Conservation (phyloP, 2,888 invertebrate species). For the Brenthis hecate region DNA sequence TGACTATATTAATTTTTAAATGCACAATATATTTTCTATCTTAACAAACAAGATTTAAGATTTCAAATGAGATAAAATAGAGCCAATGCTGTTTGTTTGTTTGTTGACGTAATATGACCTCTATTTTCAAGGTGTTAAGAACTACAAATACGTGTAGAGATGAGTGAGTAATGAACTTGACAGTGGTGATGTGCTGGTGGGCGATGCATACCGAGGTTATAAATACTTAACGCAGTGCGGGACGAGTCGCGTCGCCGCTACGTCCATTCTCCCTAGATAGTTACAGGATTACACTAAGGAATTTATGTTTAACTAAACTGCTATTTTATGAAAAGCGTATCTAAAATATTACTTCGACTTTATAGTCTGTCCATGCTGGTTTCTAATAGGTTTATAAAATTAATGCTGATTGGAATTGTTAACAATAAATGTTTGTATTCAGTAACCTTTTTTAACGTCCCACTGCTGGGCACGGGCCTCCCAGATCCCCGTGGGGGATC, state of each 20-base stretch:
- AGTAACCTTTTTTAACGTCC: no score
- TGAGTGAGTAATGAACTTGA: constrained; percentile 76
- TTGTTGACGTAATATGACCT: constrained; percentile 4
- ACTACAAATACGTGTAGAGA: constrained; percentile 22
- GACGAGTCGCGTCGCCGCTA: constrained; percentile 30
- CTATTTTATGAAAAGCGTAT: no score
- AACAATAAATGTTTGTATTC: no score
- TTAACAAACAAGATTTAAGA: background rate
- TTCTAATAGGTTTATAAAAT: no score
- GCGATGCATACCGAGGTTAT: constrained; percentile 63
- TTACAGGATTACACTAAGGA: constrained; percentile 14
- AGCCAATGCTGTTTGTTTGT: background rate
- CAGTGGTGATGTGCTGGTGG: constrained; percentile 70
- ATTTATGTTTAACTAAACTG: constrained; percentile 1
- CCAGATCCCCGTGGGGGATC: no score
- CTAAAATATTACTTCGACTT: no score
- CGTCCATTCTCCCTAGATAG: constrained; percentile 24
- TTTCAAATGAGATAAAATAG: background rate
- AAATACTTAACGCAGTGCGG: constrained; percentile 48
- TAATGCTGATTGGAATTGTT: no score
- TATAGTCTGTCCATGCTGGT: no score
- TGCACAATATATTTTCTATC: background rate
- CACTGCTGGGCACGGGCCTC: no score
- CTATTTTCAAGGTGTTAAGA: constrained; percentile 17
- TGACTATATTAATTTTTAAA: no score